Evolutionary conservation across 2,113 vertebrate genomes (phyloP), one percentile per base, ranked within the genome.

Genomic region (Cricetomys ansorgei): DNA sequence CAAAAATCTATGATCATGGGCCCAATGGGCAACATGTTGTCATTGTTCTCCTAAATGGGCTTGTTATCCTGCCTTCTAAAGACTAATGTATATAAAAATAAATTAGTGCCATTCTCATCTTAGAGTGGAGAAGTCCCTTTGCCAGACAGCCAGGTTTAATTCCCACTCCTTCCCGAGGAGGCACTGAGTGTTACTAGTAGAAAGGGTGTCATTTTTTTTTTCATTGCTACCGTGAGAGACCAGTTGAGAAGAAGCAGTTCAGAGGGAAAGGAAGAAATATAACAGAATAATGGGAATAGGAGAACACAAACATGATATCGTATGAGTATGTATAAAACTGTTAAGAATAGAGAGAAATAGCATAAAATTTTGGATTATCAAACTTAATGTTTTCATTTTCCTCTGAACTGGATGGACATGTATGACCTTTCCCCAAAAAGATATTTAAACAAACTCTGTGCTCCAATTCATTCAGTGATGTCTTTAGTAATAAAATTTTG

Each of bases 311-410:
- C 64, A 69, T 25, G 37, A n/a, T 69, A 53, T 11, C 98, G 98
- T 98, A 99, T 99, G 99, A 69, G 95, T 31, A 94, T 95, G 98
- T 97, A 67, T 15, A 8, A 79, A 91, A 43, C 27, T 43, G 43
- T 27, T 1, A 87, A 86, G 37, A 70, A 4, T 12, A 48, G 43
- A 31, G 15, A 31, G 17, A 48, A 85, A 23, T 65, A 45, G 34
- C 29, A 37, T 1, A 19, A 84, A 31, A 48, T 4, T 90, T 98
- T 97, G 98, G 96, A 97, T 97, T 97, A 92, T 17, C 5, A 73
- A 93, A 84, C 1, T 89, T 53, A 79, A n/a, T 5, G 5, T 7
- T 76, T 48, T 34, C 6, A 31, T 86, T 65, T n/a, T 34, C 23
- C 29, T 13, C 11, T 77, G 37, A 84, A 59, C 64, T 87, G 13